Percentiles rank a stretch among this genome's conserved stretches.
Conservation (phyloP, 2,797 vertebrate genomes). For the Squalus acanthias region DNA sequence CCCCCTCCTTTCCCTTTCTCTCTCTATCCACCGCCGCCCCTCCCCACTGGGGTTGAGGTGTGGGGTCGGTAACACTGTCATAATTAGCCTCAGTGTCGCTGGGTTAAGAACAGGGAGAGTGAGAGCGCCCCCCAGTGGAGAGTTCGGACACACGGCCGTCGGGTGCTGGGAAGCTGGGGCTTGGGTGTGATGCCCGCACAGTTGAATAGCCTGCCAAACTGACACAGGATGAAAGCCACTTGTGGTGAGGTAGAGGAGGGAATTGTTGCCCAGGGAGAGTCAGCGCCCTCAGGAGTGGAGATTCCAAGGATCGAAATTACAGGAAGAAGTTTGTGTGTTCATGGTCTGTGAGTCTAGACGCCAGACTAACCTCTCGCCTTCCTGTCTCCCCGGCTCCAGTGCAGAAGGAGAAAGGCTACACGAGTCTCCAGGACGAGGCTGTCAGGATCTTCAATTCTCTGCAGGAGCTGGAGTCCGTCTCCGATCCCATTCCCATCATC, state of each 20-base stretch:
- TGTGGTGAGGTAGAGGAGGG: neutral
- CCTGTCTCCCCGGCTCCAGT: conserved; percentile 53
- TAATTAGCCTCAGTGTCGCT: neutral
- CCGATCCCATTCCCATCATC: conserved; percentile 83
- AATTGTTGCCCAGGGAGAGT: neutral
- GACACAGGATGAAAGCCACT: neutral
- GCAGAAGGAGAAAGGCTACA: conserved; percentile 87
- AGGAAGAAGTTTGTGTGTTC: too few relatives aligned
- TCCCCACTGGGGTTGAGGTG: too few relatives aligned
- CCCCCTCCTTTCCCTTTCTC: neutral
- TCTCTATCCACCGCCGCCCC: too few relatives aligned
- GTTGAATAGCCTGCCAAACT: neutral
- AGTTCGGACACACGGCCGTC: too few relatives aligned
- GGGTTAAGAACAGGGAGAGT: neutral
- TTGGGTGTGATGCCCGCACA: neutral
- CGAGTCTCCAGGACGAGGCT: conserved; percentile 86
- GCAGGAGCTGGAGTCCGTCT: conserved; percentile 83
- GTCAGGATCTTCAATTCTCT: conserved; percentile 90
- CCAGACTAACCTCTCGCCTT: neutral
- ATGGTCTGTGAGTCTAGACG: neutral
- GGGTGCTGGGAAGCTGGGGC: too few relatives aligned
- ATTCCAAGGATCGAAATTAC: neutral
- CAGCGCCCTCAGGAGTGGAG: neutral
- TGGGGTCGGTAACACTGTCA: neutral
- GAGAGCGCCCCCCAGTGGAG: neutral